Conservation (phyloP, 2,888 invertebrate genomes). For the Drosophila aldrichi region DNA sequence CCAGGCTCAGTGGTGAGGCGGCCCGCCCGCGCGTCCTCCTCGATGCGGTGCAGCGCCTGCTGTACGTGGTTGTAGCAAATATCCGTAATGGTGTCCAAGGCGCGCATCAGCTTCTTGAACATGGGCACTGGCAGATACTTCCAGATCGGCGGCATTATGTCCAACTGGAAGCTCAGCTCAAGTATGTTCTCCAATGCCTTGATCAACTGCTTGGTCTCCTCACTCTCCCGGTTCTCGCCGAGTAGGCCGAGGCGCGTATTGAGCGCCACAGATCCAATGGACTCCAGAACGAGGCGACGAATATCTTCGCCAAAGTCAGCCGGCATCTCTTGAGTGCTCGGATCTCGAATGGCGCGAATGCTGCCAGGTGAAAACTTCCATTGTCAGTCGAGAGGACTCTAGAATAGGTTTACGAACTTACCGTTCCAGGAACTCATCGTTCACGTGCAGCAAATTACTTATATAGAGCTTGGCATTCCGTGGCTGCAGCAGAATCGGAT, state of each 20-base stretch:
- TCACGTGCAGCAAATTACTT: slow-evolving; percentile 86
- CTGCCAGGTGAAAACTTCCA: slow-evolving; percentile 63
- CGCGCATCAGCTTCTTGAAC: slow-evolving; percentile 67
- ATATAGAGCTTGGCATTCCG: slow-evolving; percentile 87
- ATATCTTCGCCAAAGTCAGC: slow-evolving; percentile 86
- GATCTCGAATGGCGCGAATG: slow-evolving; percentile 80
- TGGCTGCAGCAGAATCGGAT: slow-evolving; percentile 89
- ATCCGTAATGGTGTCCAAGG: slow-evolving; percentile 70
- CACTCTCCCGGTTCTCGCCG: slow-evolving; percentile 60
- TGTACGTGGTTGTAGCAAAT: slow-evolving; percentile 83
- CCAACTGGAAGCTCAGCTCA: slow-evolving; percentile 67
- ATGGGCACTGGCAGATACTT: slow-evolving; percentile 75
- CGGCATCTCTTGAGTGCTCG: slow-evolving; percentile 82
- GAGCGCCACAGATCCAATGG: slow-evolving; percentile 84
- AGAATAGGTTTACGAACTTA: slow-evolving; percentile 23
- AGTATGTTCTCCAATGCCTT: slow-evolving; percentile 53
- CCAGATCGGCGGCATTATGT: slow-evolving; percentile 81
- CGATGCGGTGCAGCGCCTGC: slow-evolving; percentile 77
- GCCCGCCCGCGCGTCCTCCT: slow-evolving; percentile 69
- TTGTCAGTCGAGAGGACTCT: background rate
- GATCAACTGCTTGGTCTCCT: slow-evolving; percentile 60
- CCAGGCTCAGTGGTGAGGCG: slow-evolving; percentile 66
- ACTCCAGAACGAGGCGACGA: slow-evolving; percentile 88
- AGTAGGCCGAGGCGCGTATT: slow-evolving; percentile 83
- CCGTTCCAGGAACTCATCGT: slow-evolving; percentile 84